Evolutionary conservation across 2,888 invertebrate genomes (phyloP).

Genomic region (Drosophila nr. perissopoda): DNA sequence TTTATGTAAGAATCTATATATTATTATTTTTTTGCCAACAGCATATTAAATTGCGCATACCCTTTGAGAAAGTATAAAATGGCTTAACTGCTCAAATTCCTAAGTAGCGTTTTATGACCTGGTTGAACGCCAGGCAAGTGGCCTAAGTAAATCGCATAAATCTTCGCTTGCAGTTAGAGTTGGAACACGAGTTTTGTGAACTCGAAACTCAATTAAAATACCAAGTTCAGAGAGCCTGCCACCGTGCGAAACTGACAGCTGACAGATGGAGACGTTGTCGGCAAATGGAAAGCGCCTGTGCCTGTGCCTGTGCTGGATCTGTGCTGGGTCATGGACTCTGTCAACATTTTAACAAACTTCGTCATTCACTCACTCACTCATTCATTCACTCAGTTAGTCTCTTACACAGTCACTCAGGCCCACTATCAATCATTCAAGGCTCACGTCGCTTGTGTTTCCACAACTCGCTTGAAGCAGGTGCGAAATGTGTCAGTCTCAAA

Average conservation of each 20-base stretch:
- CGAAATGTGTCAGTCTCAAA: conserved; percentile 63
- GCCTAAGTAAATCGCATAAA: conserved; percentile 49
- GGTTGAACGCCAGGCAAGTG: conserved; percentile 31
- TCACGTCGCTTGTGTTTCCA: conserved; percentile 13
- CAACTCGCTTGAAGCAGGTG: conserved; percentile 58
- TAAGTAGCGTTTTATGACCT: conserved; percentile 28
- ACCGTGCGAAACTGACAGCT: conserved; percentile 67
- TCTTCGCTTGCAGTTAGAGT: conserved; percentile 35
- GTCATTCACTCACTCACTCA: conserved; percentile 24
- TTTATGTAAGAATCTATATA: background rate
- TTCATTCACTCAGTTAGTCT: conserved; percentile 3
- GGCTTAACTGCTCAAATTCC: conserved; percentile 3
- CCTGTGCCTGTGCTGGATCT: conserved; percentile 6
- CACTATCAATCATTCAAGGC: conserved; percentile 68
- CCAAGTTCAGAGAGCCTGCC: conserved; percentile 72
- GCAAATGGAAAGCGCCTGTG: conserved; percentile 27
- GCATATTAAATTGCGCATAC: background rate
- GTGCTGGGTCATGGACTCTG: conserved; percentile 60
- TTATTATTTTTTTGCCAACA: background rate
- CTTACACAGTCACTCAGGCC: conserved; percentile 13
- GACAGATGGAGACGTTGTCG: conserved; percentile 64
- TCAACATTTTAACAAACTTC: conserved; percentile 42
- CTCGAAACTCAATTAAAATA: conserved; percentile 76
- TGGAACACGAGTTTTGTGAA: conserved; percentile 35
- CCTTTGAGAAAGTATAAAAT: background rate